Evolutionary conservation across 2,797 vertebrate genomes (phyloP).

Genomic region (Takifugu ocellatus): DNA sequence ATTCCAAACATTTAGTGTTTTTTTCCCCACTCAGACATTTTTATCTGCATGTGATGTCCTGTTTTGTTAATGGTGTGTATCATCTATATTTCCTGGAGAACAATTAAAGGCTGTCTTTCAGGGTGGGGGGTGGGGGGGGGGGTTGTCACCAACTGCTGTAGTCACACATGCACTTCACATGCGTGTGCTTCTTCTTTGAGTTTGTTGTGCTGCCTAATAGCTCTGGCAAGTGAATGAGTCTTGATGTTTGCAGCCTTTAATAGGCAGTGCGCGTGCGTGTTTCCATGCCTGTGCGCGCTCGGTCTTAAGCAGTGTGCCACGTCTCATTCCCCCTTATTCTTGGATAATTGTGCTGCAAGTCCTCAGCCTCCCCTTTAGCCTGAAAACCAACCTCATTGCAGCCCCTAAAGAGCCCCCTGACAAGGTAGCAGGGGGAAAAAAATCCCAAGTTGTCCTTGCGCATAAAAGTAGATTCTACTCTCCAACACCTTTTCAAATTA

Average conservation of each 20-base stretch:
- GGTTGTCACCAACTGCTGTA: slow-evolving; percentile 10
- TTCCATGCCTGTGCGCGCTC: slow-evolving; percentile 73
- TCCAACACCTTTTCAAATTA: slow-evolving; percentile 99
- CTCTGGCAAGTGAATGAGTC: slow-evolving; percentile 52
- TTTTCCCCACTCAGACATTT: neutral
- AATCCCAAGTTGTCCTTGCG: slow-evolving; percentile 99
- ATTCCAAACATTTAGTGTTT: slow-evolving; percentile 6
- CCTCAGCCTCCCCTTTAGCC: slow-evolving; percentile 95
- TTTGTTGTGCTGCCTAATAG: slow-evolving; percentile 57
- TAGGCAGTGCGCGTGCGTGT: slow-evolving; percentile 49
- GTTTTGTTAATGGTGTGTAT: slow-evolving; percentile 8
- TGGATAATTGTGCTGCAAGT: slow-evolving; percentile 99
- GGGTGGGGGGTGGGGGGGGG: neutral
- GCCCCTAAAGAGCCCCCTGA: slow-evolving; percentile 83
- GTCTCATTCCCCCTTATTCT: slow-evolving; percentile 94
- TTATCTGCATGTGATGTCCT: neutral
- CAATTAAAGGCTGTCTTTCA: slow-evolving; percentile 5
- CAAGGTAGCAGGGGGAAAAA: slow-evolving; percentile 74
- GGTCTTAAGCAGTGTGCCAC: slow-evolving; percentile 92
- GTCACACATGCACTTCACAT: slow-evolving; percentile 25
- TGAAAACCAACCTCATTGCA: slow-evolving; percentile 99
- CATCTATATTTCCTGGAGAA: slow-evolving; percentile 7
- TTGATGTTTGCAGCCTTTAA: slow-evolving; percentile 61
- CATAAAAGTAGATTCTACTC: slow-evolving; percentile 99
- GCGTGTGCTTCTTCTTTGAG: slow-evolving; percentile 39